A percentile compares a stretch with the other conserved stretches of the same genome.
Evolutionary conservation across 2,888 invertebrate genomes (phyloP).

Genomic region (Sympetrum striolatum): DNA sequence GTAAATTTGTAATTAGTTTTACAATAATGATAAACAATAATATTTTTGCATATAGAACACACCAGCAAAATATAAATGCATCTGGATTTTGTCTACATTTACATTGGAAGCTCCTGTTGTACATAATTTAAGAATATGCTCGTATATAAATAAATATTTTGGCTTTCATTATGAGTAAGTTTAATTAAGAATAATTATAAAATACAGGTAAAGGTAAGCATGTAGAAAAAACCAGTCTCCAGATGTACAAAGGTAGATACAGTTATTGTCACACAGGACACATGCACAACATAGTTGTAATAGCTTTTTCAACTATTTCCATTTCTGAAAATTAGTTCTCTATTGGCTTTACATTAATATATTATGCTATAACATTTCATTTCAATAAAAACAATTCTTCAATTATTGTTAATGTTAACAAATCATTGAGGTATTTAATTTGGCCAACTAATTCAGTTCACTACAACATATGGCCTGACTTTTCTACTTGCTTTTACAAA

Average conservation of each 20-base stretch:
- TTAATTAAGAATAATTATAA: constrained; percentile 34
- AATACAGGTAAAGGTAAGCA: constrained; percentile 40
- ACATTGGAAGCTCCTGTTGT: constrained; percentile 33
- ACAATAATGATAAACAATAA: constrained; percentile 31
- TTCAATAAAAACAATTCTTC: constrained; percentile 21
- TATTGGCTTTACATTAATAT: constrained; percentile 8
- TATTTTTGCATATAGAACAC: constrained; percentile 35
- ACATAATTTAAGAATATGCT: constrained; percentile 38
- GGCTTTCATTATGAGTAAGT: constrained; percentile 23
- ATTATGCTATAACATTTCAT: constrained; percentile 15
- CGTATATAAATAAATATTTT: constrained; percentile 23
- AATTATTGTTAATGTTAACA: constrained; percentile 34
- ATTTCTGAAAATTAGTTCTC: background rate
- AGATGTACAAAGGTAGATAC: constrained; percentile 28
- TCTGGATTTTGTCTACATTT: constrained; percentile 21
- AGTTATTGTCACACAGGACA: constrained; percentile 21
- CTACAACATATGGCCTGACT: constrained; percentile 19
- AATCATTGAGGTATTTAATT: constrained; percentile 37
- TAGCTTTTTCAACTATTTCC: constrained; percentile 18
- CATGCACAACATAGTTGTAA: constrained; percentile 11
- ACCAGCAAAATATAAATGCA: constrained; percentile 42
- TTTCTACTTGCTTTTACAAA: constrained; percentile 16
- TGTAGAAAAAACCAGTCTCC: constrained; percentile 40
- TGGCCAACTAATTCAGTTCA: constrained; percentile 34
- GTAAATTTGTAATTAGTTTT: constrained; percentile 19